These are phyloP conservation scores for Palythoa caribaeorum DNA, from an alignment of 92 coral and sea anemone species.

Conservation along the genomic window DNA sequence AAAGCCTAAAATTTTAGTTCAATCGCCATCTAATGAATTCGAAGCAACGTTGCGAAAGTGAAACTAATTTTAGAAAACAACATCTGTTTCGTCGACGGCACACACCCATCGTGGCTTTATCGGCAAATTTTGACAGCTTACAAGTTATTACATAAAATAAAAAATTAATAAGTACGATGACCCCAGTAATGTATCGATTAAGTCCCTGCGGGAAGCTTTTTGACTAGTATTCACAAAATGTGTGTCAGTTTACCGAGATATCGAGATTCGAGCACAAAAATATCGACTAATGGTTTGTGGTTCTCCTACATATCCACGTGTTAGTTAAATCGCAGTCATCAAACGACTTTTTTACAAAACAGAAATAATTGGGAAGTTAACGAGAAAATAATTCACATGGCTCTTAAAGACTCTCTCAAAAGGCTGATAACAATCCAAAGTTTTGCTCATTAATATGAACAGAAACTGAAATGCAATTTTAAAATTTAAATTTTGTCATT, in stretches of 20 bases:
- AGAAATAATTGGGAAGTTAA: too few relatives aligned
- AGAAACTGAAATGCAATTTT: not conserved
- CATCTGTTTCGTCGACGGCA: not conserved
- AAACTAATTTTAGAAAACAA: not conserved
- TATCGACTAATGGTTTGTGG: too few relatives aligned
- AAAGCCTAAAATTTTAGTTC: not conserved
- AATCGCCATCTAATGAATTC: not conserved
- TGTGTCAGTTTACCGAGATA: too few relatives aligned
- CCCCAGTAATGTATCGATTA: constrained; percentile 9
- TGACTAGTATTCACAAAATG: not conserved
- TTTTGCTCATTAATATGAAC: not conserved
- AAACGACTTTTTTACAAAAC: too few relatives aligned
- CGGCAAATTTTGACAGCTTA: constrained; percentile 1
- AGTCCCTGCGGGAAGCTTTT: not conserved
- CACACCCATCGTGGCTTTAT: not conserved
- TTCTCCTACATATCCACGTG: too few relatives aligned
- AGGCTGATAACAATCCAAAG: not conserved
- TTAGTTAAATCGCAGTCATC: too few relatives aligned
- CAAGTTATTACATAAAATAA: not conserved
- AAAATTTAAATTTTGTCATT: not conserved
- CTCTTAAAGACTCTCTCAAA: too few relatives aligned
- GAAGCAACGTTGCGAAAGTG: not conserved
- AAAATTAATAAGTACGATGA: constrained; percentile 4
- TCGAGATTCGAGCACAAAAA: too few relatives aligned
- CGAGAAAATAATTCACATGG: too few relatives aligned